A percentile compares a stretch with the other conserved stretches of the same genome.
Conservation (phyloP, 2,888 invertebrate genomes). For the Catonia carolina region DNA sequence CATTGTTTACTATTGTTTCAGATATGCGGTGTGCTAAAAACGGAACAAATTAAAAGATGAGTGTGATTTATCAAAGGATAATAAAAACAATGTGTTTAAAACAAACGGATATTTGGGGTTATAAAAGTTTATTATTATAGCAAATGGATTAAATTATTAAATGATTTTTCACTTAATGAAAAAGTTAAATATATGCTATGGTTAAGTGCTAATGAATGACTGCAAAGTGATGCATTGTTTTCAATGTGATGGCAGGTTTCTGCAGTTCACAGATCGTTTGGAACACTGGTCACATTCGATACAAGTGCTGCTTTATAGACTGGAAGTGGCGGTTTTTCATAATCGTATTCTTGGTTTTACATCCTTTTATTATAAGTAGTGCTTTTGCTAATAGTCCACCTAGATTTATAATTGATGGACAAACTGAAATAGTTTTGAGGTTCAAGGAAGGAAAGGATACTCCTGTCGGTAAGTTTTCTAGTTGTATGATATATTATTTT, state of each 20-base stretch:
- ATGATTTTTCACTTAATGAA: no score
- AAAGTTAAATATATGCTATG: no score
- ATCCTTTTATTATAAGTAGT: constrained; percentile 3
- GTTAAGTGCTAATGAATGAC: no score
- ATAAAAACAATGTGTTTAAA: no score
- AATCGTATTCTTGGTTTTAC: constrained; percentile 8
- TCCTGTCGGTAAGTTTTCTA: constrained; percentile 62
- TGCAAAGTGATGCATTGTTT: no score
- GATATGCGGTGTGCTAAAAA: no score
- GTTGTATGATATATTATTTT: background rate
- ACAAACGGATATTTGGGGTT: no score
- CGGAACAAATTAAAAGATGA: no score
- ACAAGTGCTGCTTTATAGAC: background rate
- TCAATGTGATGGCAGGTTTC: background rate
- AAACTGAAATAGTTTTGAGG: constrained; percentile 84
- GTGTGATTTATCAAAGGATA: no score
- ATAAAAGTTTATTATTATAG: no score
- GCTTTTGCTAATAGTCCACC: constrained; percentile 63
- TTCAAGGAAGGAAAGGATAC: constrained; percentile 83
- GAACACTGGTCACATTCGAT: background rate
- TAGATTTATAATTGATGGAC: constrained; percentile 79
- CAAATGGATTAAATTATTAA: no score
- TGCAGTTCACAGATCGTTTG: background rate
- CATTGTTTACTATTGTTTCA: no score
- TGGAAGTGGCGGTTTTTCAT: constrained; percentile 17